phyloP scores from a whole-genome alignment of 2,797 vertebrate species.

The Oryzias dopingdopingensis region DNA sequence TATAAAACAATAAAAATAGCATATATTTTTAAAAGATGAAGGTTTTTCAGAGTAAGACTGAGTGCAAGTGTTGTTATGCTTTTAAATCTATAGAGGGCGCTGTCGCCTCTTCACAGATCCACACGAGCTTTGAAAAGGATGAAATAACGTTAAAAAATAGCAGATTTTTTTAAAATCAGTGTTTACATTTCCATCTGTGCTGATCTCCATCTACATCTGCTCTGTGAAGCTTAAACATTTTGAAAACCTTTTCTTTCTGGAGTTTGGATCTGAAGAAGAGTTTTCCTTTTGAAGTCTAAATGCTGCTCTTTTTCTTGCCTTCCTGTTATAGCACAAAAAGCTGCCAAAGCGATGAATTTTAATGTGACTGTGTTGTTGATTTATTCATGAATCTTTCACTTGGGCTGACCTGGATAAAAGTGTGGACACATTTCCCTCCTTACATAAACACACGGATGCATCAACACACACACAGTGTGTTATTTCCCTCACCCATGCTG shows the following conservation, averaged over 20 bases:
- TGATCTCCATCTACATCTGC: too few species aligned
- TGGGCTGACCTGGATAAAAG: constrained; percentile 54
- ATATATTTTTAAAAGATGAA: too few species aligned
- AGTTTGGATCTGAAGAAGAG: constrained; percentile 4
- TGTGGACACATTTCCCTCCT: background rate
- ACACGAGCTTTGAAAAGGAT: background rate
- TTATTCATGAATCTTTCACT: constrained; percentile 64
- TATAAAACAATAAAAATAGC: too few species aligned
- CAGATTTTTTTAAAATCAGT: too few species aligned
- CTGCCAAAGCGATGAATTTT: constrained; percentile 54
- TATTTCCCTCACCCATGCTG: constrained; percentile 5
- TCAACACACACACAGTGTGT: background rate
- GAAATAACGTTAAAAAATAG: background rate
- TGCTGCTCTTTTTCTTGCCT: constrained; percentile 13
- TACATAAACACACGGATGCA: background rate
- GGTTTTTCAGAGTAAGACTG: too few species aligned
- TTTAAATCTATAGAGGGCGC: constrained; percentile 40
- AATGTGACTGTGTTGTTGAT: constrained; percentile 64
- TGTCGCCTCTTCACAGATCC: constrained; percentile 14
- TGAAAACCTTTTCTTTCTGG: background rate
- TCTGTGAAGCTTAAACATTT: constrained; percentile 2
- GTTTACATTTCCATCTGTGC: too few species aligned
- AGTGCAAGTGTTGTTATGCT: background rate
- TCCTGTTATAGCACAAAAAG: constrained; percentile 50
- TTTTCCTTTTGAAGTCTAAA: constrained; percentile 50